Conservation (phyloP, 2,888 invertebrate genomes). For the Drosophila rellima region DNA sequence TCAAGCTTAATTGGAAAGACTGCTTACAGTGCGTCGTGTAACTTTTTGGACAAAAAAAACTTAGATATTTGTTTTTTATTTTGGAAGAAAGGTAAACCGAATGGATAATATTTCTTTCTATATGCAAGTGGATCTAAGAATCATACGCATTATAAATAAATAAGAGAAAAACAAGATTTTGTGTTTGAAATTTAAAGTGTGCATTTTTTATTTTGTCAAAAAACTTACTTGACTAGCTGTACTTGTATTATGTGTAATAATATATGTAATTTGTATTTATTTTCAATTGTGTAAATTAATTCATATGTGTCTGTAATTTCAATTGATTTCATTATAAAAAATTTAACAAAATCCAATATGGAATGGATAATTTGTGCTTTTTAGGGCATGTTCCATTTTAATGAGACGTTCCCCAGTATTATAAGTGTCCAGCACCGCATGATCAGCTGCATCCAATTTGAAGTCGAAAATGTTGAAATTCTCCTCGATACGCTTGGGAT, state of each 20-base stretch:
- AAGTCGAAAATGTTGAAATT: conserved; percentile 88
- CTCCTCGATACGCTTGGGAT: conserved; percentile 86
- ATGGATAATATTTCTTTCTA: neutral
- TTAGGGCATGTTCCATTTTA: conserved; percentile 82
- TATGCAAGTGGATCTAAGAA: neutral
- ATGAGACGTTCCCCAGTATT: conserved; percentile 85
- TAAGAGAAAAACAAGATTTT: neutral
- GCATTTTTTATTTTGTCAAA: neutral
- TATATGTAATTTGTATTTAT: too few relatives aligned
- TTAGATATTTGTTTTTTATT: too few relatives aligned
- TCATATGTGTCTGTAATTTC: neutral
- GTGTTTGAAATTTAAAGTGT: neutral
- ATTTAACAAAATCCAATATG: conserved; percentile 71
- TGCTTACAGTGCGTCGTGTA: neutral
- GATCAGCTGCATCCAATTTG: conserved; percentile 86
- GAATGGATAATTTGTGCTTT: conserved; percentile 83
- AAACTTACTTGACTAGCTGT: neutral
- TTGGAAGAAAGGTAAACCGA: neutral
- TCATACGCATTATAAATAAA: neutral
- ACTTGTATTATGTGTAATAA: neutral
- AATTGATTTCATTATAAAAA: neutral
- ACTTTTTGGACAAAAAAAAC: neutral
- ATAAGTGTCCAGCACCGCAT: conserved; percentile 86
- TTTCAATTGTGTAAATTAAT: conserved; percentile 10
- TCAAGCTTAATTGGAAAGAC: neutral